These are phyloP conservation scores for Archaeoteleia sp. DNA, from an alignment of 2,888 invertebrate species.

Conservation along the genomic window DNA sequence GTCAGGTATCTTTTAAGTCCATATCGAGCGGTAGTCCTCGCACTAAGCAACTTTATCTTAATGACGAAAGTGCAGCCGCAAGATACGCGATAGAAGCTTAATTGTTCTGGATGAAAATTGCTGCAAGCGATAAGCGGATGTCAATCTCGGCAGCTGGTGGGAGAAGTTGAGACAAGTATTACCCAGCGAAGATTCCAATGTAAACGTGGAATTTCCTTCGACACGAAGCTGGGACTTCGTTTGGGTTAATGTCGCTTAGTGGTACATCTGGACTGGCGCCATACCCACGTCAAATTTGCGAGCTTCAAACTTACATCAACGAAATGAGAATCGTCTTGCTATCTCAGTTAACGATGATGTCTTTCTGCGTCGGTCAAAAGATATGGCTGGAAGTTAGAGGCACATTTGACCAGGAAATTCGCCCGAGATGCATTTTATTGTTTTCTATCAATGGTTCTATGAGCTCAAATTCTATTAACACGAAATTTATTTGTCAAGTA, in stretches of 20 bases:
- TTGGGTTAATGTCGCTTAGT: conserved; percentile 63
- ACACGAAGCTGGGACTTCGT: conserved; percentile 54
- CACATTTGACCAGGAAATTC: conserved; percentile 13
- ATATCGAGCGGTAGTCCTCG: conserved; percentile 29
- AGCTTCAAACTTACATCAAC: conserved; percentile 70
- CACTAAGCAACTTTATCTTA: conserved; percentile 49
- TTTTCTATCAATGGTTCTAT: too few species aligned
- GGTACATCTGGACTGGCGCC: conserved; percentile 63
- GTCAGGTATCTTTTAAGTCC: conserved; percentile 10
- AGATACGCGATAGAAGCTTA: conserved; percentile 60
- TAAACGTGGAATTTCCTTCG: conserved; percentile 43
- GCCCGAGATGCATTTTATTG: too few species aligned
- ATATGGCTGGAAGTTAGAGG: not conserved
- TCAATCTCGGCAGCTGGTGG: conserved; percentile 57
- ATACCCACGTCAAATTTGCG: conserved; percentile 65
- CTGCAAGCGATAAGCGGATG: conserved; percentile 60
- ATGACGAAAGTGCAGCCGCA: conserved; percentile 59
- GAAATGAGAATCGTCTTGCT: conserved; percentile 64
- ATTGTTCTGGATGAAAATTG: conserved; percentile 63
- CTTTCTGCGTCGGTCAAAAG: conserved; percentile 14
- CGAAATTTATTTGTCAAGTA: too few species aligned
- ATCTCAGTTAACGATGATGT: conserved; percentile 18
- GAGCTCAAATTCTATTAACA: too few species aligned
- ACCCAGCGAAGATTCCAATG: conserved; percentile 42
- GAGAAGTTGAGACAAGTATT: conserved; percentile 55